A percentile compares a stretch with the other conserved stretches of the same genome.
These are phyloP conservation scores for Lacanobia oleracea DNA, from an alignment of 2,888 invertebrate species.

Conservation along the genomic window DNA sequence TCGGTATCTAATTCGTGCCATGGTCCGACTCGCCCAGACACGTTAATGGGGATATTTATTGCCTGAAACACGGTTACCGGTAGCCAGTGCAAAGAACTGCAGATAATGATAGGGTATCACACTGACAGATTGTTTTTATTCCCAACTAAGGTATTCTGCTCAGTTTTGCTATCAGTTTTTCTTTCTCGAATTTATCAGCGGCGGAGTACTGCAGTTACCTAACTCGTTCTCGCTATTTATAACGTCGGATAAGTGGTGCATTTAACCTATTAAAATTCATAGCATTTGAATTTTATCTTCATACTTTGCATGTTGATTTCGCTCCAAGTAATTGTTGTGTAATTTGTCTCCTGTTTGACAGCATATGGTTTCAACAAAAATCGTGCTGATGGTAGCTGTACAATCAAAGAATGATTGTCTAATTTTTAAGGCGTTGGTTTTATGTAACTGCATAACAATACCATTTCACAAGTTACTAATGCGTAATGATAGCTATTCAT, in stretches of 20 bases:
- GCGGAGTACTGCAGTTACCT: slow-evolving; percentile 30
- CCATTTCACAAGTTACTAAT: slow-evolving; percentile 62
- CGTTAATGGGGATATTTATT: slow-evolving; percentile 77
- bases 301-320: slow-evolving; percentile 58
- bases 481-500: slow-evolving; percentile 70
- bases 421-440: slow-evolving; percentile 38
- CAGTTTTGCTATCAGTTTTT: slow-evolving; percentile 52
- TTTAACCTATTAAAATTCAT: slow-evolving; percentile 65
- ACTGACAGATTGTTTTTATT: slow-evolving; percentile 69
- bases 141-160: slow-evolving; percentile 57
- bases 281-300: slow-evolving; percentile 61
- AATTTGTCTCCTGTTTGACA: slow-evolving; percentile 52
- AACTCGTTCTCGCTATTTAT: slow-evolving; percentile 60
- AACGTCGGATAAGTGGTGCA: slow-evolving; percentile 51
- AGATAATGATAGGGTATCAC: slow-evolving; percentile 74
- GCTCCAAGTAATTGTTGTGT: slow-evolving; percentile 49
- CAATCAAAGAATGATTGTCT: slow-evolving; percentile 41
- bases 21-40: slow-evolving; percentile 69
- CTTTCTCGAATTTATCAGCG: slow-evolving; percentile 58
- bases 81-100: slow-evolving; percentile 68
- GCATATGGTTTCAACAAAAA: slow-evolving; percentile 22
- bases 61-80: slow-evolving; percentile 68
- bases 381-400: slow-evolving; percentile 32
- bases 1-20: slow-evolving; percentile 75
- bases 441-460: slow-evolving; percentile 58